Base-by-base conservation (phyloP, 1,140 invertebrate species). In the Drosophila tsacasi region DNA sequence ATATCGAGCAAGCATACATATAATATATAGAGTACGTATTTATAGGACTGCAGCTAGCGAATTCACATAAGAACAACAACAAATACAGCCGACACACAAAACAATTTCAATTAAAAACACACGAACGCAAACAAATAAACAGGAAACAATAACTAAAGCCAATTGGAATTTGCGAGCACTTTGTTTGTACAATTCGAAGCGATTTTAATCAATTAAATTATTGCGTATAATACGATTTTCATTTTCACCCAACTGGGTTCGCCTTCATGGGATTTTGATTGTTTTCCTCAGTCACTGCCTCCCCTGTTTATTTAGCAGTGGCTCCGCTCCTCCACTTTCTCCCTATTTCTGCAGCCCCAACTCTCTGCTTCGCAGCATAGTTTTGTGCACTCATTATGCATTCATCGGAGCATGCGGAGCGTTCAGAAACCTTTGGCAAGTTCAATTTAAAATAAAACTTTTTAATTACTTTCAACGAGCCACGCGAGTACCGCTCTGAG, bases 401-500 rank as follows among this genome's bases (percentile, higher is more conserved):
- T 79, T 73, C 55, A 50, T 17, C 76, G 27, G 47, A 60, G 61
- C 59, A 59, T 74, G 47, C 62, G 47, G 40, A 54, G 50, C 54
- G 68, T 63, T 60, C 69, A 58, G 55, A 69, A 73, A 44, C 69
- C 67, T 72, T 72, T 71, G 49, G 55, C 59, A 79, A 64, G 65
- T 60, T 76, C 65, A 81, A 76, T 81, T 72, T 65, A 58, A 81
- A 81, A 72, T 75, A 74, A 74, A 83, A 76, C 59, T 77, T 83
- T 84, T 80, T 81, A 84, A 80, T 83, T 77, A 76, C 81, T 79
- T 66, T 59, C 49, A 83, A 66, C 75, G 61, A 44, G 44, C 21
- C 68, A 47, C 47, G 50, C 71, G 58, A 58, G 65, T 52, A 21
- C 39, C n/a, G 40, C 25, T 52, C 62, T 35, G 62, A 54, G 67